Percentiles rank a stretch among this genome's conserved stretches.
phyloP scores from a whole-genome alignment of 2,888 invertebrate genomes.

The Tinea pellionella region DNA sequence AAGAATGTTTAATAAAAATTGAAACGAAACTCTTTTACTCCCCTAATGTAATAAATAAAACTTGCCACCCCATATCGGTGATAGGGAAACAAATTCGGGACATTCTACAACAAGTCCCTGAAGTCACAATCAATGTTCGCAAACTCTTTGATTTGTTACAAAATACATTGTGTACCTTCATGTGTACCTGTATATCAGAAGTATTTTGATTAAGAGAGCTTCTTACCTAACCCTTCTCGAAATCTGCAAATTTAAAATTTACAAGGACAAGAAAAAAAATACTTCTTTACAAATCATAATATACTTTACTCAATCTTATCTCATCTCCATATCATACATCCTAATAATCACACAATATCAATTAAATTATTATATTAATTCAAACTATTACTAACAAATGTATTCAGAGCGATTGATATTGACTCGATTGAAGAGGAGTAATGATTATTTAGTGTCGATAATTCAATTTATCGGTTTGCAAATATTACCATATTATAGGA shows the following conservation, averaged over 20 bases:
- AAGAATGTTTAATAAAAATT: no score
- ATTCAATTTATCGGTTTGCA: conserved; percentile 21
- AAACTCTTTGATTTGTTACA: not conserved
- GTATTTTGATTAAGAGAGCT: no score
- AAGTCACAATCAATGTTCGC: not conserved
- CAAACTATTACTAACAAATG: no score
- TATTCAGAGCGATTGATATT: not conserved
- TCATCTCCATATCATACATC: no score
- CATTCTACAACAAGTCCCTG: not conserved
- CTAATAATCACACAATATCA: no score
- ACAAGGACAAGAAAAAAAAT: no score
- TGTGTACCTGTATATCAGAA: no score
- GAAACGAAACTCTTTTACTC: not conserved
- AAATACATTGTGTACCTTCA: not conserved
- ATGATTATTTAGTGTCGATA: conserved; percentile 26
- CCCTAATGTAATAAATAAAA: not conserved
- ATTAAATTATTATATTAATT: not conserved
- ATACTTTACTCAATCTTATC: no score
- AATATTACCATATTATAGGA: not conserved
- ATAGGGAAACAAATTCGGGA: not conserved
- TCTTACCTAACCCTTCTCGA: no score
- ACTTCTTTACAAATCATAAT: no score
- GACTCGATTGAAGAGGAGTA: not conserved
- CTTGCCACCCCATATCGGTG: not conserved
- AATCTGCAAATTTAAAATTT: no score